These are phyloP conservation scores for Conops quadrifasciatus DNA, from an alignment of 2,888 invertebrate species.

Conservation along the genomic window DNA sequence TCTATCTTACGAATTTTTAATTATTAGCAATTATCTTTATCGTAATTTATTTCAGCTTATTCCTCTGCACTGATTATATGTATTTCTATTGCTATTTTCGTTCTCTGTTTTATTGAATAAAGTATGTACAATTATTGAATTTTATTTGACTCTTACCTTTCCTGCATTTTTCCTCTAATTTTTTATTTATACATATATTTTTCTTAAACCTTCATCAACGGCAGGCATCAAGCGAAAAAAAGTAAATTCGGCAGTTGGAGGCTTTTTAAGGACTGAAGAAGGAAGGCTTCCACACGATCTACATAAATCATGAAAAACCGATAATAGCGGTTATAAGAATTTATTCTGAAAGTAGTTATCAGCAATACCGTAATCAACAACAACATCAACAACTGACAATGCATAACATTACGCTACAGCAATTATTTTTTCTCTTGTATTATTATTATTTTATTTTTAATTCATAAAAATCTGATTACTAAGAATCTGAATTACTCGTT, in stretches of 20 bases:
- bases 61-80: neutral
- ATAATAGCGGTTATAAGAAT: neutral
- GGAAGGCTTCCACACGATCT: neutral
- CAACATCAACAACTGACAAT: no score
- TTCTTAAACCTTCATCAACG: constrained; percentile 44
- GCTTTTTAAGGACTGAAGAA: constrained; percentile 51
- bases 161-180: constrained; percentile 6
- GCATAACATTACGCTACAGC: no score
- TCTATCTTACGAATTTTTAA: no score
- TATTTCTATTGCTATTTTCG: neutral
- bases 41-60: neutral
- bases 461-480: no score
- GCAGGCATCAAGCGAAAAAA: constrained; percentile 53
- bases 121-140: neutral
- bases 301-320: neutral
- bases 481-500: no score
- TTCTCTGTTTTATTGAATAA: neutral
- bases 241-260: constrained; percentile 63
- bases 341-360: neutral
- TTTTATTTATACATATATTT: constrained; percentile 19
- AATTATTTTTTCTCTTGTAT: no score
- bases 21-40: neutral
- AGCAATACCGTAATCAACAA: no score
- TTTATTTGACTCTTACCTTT: no score
- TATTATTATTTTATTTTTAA: neutral